Evolutionary conservation across 2,797 vertebrate species (phyloP).

Genomic region (Coranthus polyacanthus): DNA sequence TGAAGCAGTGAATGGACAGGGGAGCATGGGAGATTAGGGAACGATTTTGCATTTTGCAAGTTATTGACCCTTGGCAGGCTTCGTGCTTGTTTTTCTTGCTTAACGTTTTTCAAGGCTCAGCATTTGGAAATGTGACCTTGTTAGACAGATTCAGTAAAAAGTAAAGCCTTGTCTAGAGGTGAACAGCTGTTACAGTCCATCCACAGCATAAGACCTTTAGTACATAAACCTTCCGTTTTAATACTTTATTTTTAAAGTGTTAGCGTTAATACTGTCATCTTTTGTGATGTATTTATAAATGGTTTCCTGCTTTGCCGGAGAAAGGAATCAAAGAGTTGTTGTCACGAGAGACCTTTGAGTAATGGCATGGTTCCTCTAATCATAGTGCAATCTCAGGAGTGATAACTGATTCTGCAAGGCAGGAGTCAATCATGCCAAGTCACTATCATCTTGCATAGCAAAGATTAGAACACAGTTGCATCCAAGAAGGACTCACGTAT

Average conservation of each 20-base stretch:
- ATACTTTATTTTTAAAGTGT: background rate
- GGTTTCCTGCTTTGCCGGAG: background rate
- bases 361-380: slow-evolving; percentile 4
- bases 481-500: no score
- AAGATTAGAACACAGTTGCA: slow-evolving; percentile 7
- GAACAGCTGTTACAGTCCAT: background rate
- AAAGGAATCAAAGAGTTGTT: slow-evolving; percentile 8
- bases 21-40: slow-evolving; percentile 16
- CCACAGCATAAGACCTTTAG: slow-evolving; percentile 13
- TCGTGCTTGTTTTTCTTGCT: slow-evolving; percentile 49
- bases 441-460: background rate
- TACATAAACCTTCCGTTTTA: slow-evolving; percentile 2
- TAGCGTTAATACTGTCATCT: background rate
- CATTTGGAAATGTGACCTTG: slow-evolving; percentile 70
- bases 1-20: slow-evolving; percentile 29
- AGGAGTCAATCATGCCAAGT: slow-evolving; percentile 15
- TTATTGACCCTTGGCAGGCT: slow-evolving; percentile 67
- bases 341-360: slow-evolving; percentile 14
- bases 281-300: background rate
- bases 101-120: slow-evolving; percentile 58
- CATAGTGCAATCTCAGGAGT: slow-evolving; percentile 5
- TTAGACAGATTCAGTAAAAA: slow-evolving; percentile 31
- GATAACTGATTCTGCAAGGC: background rate
- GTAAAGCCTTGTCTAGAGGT: slow-evolving; percentile 25
- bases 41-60: slow-evolving; percentile 39